These are phyloP conservation scores for Paedocypris sp. DNA, from an alignment of 2,113 vertebrate species.

Conservation along the genomic window DNA sequence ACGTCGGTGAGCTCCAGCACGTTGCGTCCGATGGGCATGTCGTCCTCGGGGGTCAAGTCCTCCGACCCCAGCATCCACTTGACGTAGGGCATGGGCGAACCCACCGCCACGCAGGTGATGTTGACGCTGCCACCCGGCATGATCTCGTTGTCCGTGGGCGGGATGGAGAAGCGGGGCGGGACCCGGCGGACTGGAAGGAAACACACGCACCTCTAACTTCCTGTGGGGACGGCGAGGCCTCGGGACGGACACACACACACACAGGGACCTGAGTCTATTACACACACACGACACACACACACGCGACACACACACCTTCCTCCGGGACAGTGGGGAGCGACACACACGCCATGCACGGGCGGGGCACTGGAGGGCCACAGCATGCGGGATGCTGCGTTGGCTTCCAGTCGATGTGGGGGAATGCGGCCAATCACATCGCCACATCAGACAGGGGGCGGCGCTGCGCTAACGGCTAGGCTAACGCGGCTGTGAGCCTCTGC, in stretches of 20 bases:
- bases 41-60: slow-evolving; percentile 94
- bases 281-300: too few species aligned
- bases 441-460: slow-evolving; percentile 63
- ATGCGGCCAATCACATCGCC: slow-evolving; percentile 69
- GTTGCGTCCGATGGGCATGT: slow-evolving; percentile 99
- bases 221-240: slow-evolving; percentile 20
- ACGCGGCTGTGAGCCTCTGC: neutral
- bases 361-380: slow-evolving; percentile 65
- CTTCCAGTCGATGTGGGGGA: slow-evolving; percentile 78
- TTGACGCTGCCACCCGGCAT: slow-evolving; percentile 98
- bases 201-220: slow-evolving; percentile 53
- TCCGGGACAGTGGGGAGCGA: too few species aligned
- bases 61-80: slow-evolving; percentile 99
- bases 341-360: slow-evolving; percentile 76
- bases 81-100: slow-evolving; percentile 98
- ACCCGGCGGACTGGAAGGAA: slow-evolving; percentile 89
- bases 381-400: slow-evolving; percentile 63
- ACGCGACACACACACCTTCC: too few species aligned
- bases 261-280: neutral
- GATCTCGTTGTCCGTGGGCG: slow-evolving; percentile 96
- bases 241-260: too few species aligned
- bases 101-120: slow-evolving; percentile 97
- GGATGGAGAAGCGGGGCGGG: slow-evolving; percentile 95
- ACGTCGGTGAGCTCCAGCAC: slow-evolving; percentile 96
- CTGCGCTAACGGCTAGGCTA: neutral